phyloP scores from a whole-genome alignment of 2,797 vertebrate genomes.

The Schizopygopsis malacanthus region DNA sequence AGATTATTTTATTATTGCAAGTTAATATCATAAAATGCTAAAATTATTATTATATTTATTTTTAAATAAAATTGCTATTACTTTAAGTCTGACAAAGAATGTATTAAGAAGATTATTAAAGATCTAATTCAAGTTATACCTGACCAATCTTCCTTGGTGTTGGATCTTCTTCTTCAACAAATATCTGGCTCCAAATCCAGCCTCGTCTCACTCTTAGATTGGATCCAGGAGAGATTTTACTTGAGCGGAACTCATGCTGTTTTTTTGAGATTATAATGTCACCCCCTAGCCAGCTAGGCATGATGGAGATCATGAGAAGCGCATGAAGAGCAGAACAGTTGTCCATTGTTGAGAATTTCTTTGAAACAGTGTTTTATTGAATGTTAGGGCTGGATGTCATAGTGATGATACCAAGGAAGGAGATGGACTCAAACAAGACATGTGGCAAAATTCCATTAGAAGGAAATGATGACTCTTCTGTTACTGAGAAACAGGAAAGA shows the following conservation, averaged over 20 bases:
- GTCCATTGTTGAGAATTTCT: conserved; percentile 69
- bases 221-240: conserved; percentile 58
- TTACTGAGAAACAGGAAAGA: conserved; percentile 8
- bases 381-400: not conserved
- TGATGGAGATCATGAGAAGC: conserved; percentile 68
- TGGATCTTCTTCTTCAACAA: conserved; percentile 86
- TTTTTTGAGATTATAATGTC: conserved; percentile 62
- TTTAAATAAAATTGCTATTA: not conserved
- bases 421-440: not conserved
- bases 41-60: not conserved
- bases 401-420: not conserved
- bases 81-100: not conserved
- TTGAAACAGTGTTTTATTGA: conserved; percentile 4
- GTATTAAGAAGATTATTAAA: not conserved
- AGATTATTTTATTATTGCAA: not conserved
- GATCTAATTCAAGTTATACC: conserved; percentile 75
- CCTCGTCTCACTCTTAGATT: conserved; percentile 78
- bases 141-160: conserved; percentile 81
- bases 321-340: conserved; percentile 69
- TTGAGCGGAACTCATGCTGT: conserved; percentile 63
- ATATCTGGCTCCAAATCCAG: conserved; percentile 89
- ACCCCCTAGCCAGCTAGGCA: conserved; percentile 67
- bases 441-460: conserved; percentile 9
- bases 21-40: not conserved
- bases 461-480: conserved; percentile 10